Conservation (phyloP, 2,888 invertebrate species). For the Lepas anatifera region DNA sequence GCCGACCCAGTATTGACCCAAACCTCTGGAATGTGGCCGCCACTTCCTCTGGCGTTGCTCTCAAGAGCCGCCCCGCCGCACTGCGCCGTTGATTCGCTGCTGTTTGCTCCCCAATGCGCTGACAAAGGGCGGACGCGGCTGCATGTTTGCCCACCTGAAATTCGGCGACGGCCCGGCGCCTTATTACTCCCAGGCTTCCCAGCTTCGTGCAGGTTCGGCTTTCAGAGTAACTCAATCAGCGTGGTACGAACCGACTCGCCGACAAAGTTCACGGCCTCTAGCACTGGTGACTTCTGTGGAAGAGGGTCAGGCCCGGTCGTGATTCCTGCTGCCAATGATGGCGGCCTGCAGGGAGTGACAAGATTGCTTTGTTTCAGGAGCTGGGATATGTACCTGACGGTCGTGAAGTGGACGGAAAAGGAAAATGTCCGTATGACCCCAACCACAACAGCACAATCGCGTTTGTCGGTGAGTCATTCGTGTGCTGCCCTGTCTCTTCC, state of each 20-base stretch:
- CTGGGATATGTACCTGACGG: neutral
- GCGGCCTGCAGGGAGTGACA: too few relatives aligned
- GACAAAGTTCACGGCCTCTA: too few relatives aligned
- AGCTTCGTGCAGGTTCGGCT: too few relatives aligned
- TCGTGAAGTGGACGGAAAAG: slow-evolving; percentile 22
- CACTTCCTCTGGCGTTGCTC: neutral
- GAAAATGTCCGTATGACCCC: slow-evolving; percentile 39
- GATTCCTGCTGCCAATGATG: too few relatives aligned
- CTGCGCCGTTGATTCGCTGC: neutral
- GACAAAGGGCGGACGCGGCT: neutral
- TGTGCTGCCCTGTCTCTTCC: neutral
- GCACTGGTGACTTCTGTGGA: too few relatives aligned
- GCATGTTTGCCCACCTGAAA: neutral
- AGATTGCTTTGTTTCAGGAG: neutral
- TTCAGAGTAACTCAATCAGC: too few relatives aligned
- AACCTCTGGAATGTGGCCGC: neutral
- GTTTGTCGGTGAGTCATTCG: slow-evolving; percentile 33
- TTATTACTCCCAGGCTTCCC: too few relatives aligned
- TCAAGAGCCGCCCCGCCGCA: neutral
- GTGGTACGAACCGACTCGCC: too few relatives aligned
- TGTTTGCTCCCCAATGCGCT: neutral
- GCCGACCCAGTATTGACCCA: too few relatives aligned
- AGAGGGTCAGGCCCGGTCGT: too few relatives aligned
- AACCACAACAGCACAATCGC: slow-evolving; percentile 39
- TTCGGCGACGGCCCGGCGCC: neutral